These are phyloP conservation scores for Tetrax tetrax DNA, from an alignment of 2,113 vertebrate species.

Conservation along the genomic window DNA sequence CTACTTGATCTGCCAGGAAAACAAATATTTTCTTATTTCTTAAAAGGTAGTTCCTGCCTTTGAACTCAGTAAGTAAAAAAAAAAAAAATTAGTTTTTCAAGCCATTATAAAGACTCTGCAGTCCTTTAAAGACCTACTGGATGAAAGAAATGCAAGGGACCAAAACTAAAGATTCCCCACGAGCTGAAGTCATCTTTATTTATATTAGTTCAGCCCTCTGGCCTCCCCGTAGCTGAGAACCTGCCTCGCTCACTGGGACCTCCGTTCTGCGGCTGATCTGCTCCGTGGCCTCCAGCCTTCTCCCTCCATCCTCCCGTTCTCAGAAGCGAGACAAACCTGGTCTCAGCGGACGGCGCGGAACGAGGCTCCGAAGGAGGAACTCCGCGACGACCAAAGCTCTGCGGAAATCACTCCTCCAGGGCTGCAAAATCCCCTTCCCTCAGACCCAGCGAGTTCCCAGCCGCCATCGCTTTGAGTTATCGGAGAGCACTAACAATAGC, in stretches of 20 bases:
- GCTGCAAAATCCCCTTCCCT: background rate
- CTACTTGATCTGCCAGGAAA: background rate
- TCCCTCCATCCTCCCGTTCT: background rate
- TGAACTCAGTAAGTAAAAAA: background rate
- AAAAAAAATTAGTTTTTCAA: background rate
- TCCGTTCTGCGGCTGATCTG: background rate
- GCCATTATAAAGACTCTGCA: background rate
- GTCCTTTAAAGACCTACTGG: background rate
- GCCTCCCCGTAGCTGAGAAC: background rate
- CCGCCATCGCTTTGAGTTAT: background rate
- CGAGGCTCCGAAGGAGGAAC: background rate
- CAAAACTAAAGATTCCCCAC: background rate
- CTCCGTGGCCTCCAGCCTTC: background rate
- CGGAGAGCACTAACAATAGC: conserved; percentile 11
- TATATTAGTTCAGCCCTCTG: background rate
- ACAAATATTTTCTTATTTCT: background rate
- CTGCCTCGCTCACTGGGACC: background rate
- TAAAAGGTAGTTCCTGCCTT: conserved; percentile 12
- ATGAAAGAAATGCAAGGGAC: background rate
- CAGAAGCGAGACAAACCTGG: background rate
- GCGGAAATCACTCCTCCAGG: background rate
- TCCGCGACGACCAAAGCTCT: background rate
- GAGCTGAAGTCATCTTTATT: background rate
- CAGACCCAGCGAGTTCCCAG: background rate
- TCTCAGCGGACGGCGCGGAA: background rate